These are phyloP conservation scores for Lota lota DNA, from an alignment of 2,113 vertebrate species.

Conservation along the genomic window DNA sequence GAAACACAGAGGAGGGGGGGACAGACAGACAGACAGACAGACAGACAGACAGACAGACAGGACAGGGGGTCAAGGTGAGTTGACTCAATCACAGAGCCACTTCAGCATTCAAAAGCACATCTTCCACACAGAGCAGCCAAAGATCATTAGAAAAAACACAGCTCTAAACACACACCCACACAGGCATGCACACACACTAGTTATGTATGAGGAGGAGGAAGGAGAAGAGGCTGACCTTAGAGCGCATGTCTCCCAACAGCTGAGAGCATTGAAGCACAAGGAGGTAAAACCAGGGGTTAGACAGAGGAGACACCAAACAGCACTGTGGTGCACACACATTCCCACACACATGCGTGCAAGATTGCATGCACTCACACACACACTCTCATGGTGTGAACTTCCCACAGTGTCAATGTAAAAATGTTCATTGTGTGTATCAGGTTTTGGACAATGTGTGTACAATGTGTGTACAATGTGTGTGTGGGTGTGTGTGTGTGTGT, in stretches of 20 bases:
- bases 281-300: conserved; percentile 67
- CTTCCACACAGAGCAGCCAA: background rate
- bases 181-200: conserved; percentile 22
- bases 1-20: too few relatives aligned
- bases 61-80: too few relatives aligned
- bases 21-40: too few relatives aligned
- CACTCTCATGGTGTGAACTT: background rate
- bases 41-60: too few relatives aligned
- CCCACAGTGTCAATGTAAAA: too few relatives aligned
- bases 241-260: conserved; percentile 98
- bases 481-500: background rate
- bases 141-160: background rate
- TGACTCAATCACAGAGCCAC: too few relatives aligned
- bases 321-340: background rate
- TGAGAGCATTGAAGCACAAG: conserved; percentile 84
- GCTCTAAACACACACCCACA: background rate
- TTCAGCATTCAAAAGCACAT: background rate
- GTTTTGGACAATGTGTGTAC: background rate
- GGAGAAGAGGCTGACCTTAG: conserved; percentile 86
- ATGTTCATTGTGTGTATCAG: background rate
- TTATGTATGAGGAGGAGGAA: conserved; percentile 29
- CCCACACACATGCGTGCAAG: background rate
- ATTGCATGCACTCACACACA: background rate
- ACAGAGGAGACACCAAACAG: conserved; percentile 36
- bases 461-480: background rate